Evolutionary conservation across 2,888 invertebrate species (phyloP), one percentile per base, ranked within the genome.

Genomic region (Atethmia centrago): DNA sequence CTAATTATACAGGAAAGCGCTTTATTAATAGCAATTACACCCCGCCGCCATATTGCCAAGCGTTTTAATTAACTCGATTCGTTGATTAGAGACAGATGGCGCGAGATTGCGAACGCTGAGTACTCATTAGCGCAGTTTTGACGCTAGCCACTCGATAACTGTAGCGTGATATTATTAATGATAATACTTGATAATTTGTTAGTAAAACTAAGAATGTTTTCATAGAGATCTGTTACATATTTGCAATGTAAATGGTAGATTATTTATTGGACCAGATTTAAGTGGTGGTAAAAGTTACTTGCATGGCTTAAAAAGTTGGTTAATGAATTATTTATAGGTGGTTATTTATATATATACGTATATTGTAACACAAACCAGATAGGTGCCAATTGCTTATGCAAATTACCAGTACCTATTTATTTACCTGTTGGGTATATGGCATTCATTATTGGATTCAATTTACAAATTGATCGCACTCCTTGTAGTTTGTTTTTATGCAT

Each of bases 11-110:
- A 94, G 95, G 94, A 94, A 94, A 94, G 94, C 93, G 94, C 95
- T 95, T 95, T 96, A 96, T 96, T 95, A 96, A 95, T 96, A 96
- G 96, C 95, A 95, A 96, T 96, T 94, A 95, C 94, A 93, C 92
- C 89, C 93, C 89, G 94, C 93, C 95, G 96, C 96, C 96, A 96
- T 96, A 94, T 95, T 96, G 95, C 94, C 92, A 92, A 93, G 93
- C 95, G 95, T 95, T 96, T 96, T 96, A 95, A 96, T 96, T 95
- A 95, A 96, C 95, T 95, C 92, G 90, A 94, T 95, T 93, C 95
- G 95, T 94, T 96, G 95, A 96, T 96, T 95, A 94, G 95, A 92
- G 94, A 95, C 95, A 96, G 95, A 95, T 95, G 95, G 94, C 92
- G 94, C 93, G 93, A 93, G 92, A 94, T 94, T 93, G 93, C 94